Conservation (phyloP, 2,797 vertebrate genomes). For the Luscinia megarhynchos region DNA sequence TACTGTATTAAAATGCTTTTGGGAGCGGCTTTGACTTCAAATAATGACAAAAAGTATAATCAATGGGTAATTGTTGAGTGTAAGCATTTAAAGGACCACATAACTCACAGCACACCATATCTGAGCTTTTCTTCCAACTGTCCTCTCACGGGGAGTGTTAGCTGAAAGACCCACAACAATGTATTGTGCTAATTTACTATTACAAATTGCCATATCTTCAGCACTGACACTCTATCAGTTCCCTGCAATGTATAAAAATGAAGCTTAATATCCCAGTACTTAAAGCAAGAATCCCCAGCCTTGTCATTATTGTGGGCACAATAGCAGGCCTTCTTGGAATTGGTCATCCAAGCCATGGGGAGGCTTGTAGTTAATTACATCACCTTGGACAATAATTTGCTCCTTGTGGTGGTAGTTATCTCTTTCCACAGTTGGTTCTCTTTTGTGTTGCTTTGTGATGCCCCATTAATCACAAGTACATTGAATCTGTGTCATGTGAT, state of each 20-base stretch:
- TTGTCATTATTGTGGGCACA: constrained; percentile 71
- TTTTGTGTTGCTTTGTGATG: constrained; percentile 79
- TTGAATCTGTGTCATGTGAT: constrained; percentile 85
- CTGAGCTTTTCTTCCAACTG: constrained; percentile 23
- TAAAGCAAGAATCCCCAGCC: constrained; percentile 44
- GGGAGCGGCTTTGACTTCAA: constrained; percentile 8
- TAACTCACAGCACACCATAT: constrained; percentile 1
- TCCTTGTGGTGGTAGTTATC: constrained; percentile 89
- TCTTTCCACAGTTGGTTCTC: constrained; percentile 84
- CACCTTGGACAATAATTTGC: constrained; percentile 84
- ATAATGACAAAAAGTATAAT: background rate
- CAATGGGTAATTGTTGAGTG: background rate
- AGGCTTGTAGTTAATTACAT: constrained; percentile 87
- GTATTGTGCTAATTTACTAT: constrained; percentile 42
- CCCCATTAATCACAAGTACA: constrained; percentile 91
- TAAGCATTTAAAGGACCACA: constrained; percentile 47
- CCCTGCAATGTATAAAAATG: constrained; percentile 50
- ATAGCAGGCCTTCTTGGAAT: constrained; percentile 57
- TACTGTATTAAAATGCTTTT: background rate
- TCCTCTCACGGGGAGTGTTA: constrained; percentile 5
- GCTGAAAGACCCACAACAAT: constrained; percentile 45
- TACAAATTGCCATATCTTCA: constrained; percentile 67
- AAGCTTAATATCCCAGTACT: constrained; percentile 60
- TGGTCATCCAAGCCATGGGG: constrained; percentile 65
- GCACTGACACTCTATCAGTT: constrained; percentile 62